A percentile compares a stretch with the other conserved stretches of the same genome.
phyloP scores from a whole-genome alignment of 2,888 invertebrate genomes.

The Epinotia brunnichana region DNA sequence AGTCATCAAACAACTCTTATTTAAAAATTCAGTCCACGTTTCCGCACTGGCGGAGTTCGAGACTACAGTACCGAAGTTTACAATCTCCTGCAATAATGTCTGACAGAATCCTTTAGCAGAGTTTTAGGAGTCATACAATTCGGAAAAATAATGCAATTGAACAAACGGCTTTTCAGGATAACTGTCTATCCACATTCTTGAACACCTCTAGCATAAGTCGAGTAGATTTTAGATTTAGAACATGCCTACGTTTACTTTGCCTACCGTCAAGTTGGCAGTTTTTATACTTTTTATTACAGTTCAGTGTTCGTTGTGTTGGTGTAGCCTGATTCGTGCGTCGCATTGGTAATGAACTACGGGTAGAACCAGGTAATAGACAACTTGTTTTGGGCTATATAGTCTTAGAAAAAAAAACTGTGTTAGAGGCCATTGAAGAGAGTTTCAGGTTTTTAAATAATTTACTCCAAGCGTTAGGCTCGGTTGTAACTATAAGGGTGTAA shows the following conservation, averaged over 20 bases:
- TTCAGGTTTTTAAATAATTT: no score
- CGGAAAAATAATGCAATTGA: no score
- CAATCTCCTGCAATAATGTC: not conserved
- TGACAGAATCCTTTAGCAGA: no score
- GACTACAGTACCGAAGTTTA: not conserved
- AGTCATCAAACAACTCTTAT: slow-evolving; percentile 47
- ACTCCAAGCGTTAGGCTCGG: no score
- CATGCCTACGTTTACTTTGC: not conserved
- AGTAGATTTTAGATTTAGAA: not conserved
- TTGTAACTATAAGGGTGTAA: no score
- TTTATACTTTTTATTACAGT: not conserved
- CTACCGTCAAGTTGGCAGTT: not conserved
- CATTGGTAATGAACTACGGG: slow-evolving; percentile 18
- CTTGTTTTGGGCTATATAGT: slow-evolving; percentile 18
- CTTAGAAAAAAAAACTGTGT: no score
- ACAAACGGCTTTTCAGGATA: no score
- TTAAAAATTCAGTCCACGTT: slow-evolving; percentile 57
- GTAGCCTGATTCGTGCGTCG: not conserved
- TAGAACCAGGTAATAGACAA: not conserved
- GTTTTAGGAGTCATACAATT: no score
- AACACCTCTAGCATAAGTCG: not conserved
- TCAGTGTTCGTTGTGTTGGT: slow-evolving; percentile 1
- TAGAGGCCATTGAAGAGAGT: no score
- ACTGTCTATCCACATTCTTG: not conserved
- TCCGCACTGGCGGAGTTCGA: no score